These are phyloP conservation scores for Myiopsitta monachus DNA, from an alignment of 2,113 vertebrate genomes.

Conservation along the genomic window DNA sequence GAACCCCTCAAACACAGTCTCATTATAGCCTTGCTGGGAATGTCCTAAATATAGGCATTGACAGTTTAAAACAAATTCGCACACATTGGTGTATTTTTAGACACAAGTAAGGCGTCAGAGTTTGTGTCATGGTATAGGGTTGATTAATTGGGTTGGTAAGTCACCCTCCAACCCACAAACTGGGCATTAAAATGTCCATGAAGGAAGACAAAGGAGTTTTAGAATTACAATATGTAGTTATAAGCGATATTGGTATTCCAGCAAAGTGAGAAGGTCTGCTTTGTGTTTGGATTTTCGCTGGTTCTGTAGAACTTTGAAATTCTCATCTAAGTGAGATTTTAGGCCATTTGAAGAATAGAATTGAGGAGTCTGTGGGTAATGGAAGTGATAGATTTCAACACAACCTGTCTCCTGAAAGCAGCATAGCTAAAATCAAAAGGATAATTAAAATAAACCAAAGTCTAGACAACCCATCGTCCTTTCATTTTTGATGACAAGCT, in stretches of 20 bases:
- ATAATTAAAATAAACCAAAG: neutral
- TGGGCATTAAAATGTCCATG: slow-evolving; percentile 65
- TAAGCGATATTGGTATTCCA: slow-evolving; percentile 35
- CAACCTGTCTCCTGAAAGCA: neutral
- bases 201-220: slow-evolving; percentile 65
- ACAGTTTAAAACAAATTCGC: slow-evolving; percentile 77
- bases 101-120: slow-evolving; percentile 78
- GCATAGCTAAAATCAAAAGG: neutral
- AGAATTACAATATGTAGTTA: slow-evolving; percentile 36
- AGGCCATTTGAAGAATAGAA: neutral
- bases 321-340: neutral
- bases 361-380: neutral
- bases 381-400: neutral
- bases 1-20: slow-evolving; percentile 84
- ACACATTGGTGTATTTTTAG: slow-evolving; percentile 83
- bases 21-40: slow-evolving; percentile 84
- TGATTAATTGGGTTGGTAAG: slow-evolving; percentile 87
- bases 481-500: neutral
- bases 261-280: neutral
- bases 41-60: slow-evolving; percentile 86
- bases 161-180: slow-evolving; percentile 58
- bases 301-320: neutral
- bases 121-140: slow-evolving; percentile 79
- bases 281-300: neutral
- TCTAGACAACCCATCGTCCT: neutral